A percentile compares a stretch with the other conserved stretches of the same genome.
These are phyloP conservation scores for Melanargia galathea DNA, from an alignment of 2,888 invertebrate species.

Conservation along the genomic window DNA sequence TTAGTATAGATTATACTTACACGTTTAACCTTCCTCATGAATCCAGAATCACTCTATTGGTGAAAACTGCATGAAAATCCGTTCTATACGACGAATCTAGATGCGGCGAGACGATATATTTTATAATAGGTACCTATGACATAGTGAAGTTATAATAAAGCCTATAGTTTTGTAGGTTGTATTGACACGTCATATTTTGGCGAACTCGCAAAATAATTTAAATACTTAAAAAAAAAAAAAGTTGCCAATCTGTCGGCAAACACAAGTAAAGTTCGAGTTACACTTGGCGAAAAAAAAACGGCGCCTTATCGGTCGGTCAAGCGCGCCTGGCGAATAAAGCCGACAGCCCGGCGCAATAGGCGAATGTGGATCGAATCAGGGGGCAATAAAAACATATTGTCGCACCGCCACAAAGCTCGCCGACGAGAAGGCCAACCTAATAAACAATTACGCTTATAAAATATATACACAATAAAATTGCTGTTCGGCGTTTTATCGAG, in stretches of 20 bases:
- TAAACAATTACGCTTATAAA: constrained; percentile 76
- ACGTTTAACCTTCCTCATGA: no score
- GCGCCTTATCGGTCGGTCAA: constrained; percentile 44
- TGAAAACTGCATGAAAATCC: no score
- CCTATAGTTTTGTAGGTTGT: background rate
- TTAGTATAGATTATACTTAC: no score
- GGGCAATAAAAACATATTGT: constrained; percentile 61
- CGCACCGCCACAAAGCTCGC: constrained; percentile 65
- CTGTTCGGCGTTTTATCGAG: constrained; percentile 65
- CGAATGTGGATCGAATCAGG: constrained; percentile 60
- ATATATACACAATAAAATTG: constrained; percentile 70
- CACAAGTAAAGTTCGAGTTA: constrained; percentile 9
- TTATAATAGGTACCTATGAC: no score
- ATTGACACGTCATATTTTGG: no score
- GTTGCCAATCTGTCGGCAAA: constrained; percentile 4
- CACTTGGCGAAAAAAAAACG: constrained; percentile 19
- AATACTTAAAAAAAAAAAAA: background rate
- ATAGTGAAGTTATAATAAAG: no score
- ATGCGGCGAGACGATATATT: no score
- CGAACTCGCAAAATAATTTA: background rate
- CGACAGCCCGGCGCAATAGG: constrained; percentile 40
- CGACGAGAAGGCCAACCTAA: constrained; percentile 53
- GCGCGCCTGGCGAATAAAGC: constrained; percentile 46
- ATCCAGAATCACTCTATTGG: no score
- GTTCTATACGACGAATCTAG: no score